These are phyloP conservation scores for Phyllotreta striolata DNA, from an alignment of 2,888 invertebrate genomes.

Conservation along the genomic window DNA sequence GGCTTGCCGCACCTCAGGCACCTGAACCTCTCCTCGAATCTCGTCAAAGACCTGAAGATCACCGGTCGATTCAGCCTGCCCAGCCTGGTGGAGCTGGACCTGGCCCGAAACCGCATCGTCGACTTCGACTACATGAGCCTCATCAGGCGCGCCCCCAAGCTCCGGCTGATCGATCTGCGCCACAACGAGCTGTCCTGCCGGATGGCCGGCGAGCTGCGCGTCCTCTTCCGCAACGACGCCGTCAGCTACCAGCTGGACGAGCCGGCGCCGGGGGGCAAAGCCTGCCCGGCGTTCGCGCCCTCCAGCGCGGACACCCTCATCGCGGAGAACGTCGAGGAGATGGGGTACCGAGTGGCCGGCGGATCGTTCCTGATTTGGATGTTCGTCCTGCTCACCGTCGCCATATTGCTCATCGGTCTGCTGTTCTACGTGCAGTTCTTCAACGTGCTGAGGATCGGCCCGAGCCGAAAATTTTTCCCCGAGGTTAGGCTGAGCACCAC, in stretches of 20 bases:
- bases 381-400: constrained; percentile 44
- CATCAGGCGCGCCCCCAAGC: constrained; percentile 49
- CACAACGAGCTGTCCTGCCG: constrained; percentile 53
- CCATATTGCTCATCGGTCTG: constrained; percentile 45
- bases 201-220: constrained; percentile 50
- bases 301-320: constrained; percentile 21
- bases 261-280: background rate
- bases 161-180: constrained; percentile 49
- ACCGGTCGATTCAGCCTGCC: constrained; percentile 52
- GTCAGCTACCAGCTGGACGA: constrained; percentile 39
- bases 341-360: constrained; percentile 17
- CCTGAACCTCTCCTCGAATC: constrained; percentile 53
- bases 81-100: constrained; percentile 52
- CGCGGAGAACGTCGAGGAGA: constrained; percentile 16
- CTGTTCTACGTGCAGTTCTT: constrained; percentile 52
- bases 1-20: constrained; percentile 53
- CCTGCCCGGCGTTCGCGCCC: constrained; percentile 28
- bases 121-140: constrained; percentile 54
- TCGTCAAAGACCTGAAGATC: constrained; percentile 45
- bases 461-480: too few species aligned
- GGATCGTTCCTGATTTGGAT: constrained; percentile 38
- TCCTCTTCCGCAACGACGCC: constrained; percentile 49
- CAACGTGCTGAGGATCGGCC: constrained; percentile 34
- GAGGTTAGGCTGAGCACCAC: too few species aligned
- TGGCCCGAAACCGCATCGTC: constrained; percentile 52